Percentiles rank a stretch among this genome's conserved stretches.
These are phyloP conservation scores for Dufourea novaeangliae DNA, from an alignment of 1,140 invertebrate genomes.

Conservation along the genomic window DNA sequence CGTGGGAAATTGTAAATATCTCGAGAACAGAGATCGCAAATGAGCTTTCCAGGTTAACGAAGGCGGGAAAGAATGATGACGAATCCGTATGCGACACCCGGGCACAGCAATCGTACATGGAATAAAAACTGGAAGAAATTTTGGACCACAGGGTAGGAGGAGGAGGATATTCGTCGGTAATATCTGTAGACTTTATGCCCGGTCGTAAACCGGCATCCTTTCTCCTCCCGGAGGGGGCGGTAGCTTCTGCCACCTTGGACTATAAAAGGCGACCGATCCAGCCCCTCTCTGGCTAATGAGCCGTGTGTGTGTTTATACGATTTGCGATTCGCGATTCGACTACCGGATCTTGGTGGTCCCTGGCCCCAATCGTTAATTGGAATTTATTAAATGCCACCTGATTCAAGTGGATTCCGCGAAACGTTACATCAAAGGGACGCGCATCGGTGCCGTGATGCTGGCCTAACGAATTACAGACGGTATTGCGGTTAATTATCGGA, in stretches of 20 bases:
- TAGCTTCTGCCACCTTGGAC: constrained; percentile 67
- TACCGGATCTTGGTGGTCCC: constrained; percentile 64
- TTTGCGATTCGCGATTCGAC: constrained; percentile 68
- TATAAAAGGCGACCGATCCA: constrained; percentile 68
- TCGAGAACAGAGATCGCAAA: not conserved
- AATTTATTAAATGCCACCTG: constrained; percentile 62
- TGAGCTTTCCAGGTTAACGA: not conserved
- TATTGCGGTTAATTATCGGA: not conserved
- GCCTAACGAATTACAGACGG: not conserved
- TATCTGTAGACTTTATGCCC: constrained; percentile 62
- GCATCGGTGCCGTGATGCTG: not conserved
- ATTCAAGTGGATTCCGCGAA: constrained; percentile 4
- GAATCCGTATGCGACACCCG: not conserved
- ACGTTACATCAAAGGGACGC: not conserved
- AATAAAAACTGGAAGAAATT: constrained; percentile 2
- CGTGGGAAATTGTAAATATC: not conserved
- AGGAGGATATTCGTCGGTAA: constrained; percentile 44
- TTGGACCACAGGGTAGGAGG: constrained; percentile 36
- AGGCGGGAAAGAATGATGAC: not conserved
- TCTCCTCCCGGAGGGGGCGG: constrained; percentile 37
- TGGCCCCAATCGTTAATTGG: constrained; percentile 58
- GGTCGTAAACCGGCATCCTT: constrained; percentile 63
- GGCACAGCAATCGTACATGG: constrained; percentile 10
- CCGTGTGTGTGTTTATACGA: constrained; percentile 71
- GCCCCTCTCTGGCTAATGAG: constrained; percentile 71